Evolutionary conservation across 1,140 invertebrate species (phyloP), one percentile per base, ranked within the genome.

Genomic region (Drosophila subobscura): DNA sequence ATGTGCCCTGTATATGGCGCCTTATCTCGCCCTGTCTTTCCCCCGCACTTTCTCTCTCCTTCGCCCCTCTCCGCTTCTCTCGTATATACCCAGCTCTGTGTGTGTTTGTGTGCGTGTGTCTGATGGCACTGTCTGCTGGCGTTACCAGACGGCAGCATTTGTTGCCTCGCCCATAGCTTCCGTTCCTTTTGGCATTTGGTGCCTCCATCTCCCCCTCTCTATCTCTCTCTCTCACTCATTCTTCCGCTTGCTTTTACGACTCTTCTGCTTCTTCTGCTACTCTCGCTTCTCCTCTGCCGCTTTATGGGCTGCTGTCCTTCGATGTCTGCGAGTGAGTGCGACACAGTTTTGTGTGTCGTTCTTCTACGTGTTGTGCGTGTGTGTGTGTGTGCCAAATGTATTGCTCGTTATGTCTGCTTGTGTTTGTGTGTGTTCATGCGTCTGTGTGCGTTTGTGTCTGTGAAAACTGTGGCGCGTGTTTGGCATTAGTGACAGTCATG

Each of bases 401-500:
- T 68, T 52, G 63, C 66, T 68, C 64, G 66, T 70, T 70, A 70
- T 70, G 64, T 70, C 66, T 70, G 44, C 40, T 23, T 49, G 20
- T 61, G 68, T 47, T 5, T 58, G 3, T 58, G 8, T 56, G 22
- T 49, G 16, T 4, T 37, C 10, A 4, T 37, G 33, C 33, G 33
- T 37, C 33, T 37, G 33, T 74, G 41, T 75, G 72, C 45, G 76
- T 72, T 55, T 86, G 80, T 84, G 77, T 88, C 78, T 88, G 83
- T 37, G 33, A 37, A 79, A 88, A 88, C 75, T 88, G 84, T 88
- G 83, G 83, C 83, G 83, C 83, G 83, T 88, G 83, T 88, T 88
- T 88, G 83, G 83, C 83, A 88, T 88, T 88, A 88, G 83, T 88
- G 83, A 88, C 83, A 88, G 83, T 89, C 83, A 83, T 88, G 83